These are phyloP conservation scores for Serripes groenlandicus DNA, from an alignment of 2,888 invertebrate species.

Conservation along the genomic window DNA sequence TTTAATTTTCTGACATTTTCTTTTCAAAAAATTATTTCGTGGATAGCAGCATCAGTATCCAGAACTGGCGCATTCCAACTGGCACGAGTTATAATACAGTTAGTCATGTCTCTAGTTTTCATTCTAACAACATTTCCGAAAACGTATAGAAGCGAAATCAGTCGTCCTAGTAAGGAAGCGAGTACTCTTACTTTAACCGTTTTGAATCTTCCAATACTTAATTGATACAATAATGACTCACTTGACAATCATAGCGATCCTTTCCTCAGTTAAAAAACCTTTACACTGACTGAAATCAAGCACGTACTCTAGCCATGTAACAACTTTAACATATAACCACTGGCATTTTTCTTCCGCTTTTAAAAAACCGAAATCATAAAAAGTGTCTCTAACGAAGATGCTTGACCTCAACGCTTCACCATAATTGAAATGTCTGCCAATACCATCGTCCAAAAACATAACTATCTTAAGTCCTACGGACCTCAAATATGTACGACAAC, in stretches of 20 bases:
- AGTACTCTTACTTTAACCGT: background rate
- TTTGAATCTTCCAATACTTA: background rate
- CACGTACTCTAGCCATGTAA: background rate
- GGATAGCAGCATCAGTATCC: background rate
- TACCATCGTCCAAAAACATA: conserved; percentile 59
- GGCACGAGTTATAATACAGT: background rate
- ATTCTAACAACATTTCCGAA: background rate
- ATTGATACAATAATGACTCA: background rate
- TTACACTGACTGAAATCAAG: background rate
- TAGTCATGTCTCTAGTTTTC: background rate
- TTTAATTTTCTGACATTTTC: background rate
- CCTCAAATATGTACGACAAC: conserved; percentile 49
- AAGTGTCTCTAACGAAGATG: background rate
- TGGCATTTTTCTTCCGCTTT: conserved; percentile 7
- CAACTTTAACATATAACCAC: background rate
- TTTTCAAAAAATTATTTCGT: background rate
- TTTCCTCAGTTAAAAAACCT: background rate
- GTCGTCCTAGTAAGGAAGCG: background rate
- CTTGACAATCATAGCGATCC: background rate
- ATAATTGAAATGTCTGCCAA: conserved; percentile 16
- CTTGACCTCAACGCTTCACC: conserved; percentile 6
- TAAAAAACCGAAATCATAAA: conserved; percentile 4
- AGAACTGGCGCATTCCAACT: background rate
- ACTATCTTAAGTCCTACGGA: conserved; percentile 34
- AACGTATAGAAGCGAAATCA: background rate